Evolutionary conservation across 1,140 invertebrate genomes (phyloP), one percentile per base, ranked within the genome.

Genomic region (Trichonephila clavata): DNA sequence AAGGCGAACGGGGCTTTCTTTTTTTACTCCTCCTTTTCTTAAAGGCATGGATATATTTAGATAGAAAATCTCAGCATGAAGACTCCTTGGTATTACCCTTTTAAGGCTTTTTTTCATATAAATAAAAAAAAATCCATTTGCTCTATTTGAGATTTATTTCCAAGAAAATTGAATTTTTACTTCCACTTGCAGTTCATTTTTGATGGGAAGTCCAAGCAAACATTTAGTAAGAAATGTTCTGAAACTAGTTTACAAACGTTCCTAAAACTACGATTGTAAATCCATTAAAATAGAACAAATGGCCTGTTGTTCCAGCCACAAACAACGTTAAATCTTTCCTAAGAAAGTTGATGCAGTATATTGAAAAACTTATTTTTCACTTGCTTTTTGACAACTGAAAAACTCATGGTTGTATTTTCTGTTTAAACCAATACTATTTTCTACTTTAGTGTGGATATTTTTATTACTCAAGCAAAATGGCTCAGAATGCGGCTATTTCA

Each of bases 111-210:
- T 27, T 63, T 21, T 27, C 16, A 20, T 21, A 6, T 63, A 63
- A 63, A 50, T 50, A 50, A 50, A 50, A 50, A 50, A 13, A 50
- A 63, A 6, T 13, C 24, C n/a, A 27, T 80, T 80, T 80, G 71
- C 39, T 80, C 71, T 80, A 13, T 43, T 32, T 27, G 71, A 84
- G 81, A 57, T 84, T 84, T 84, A 84, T 84, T 84, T 84, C 32
- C 20, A 21, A 21, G 71, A 27, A 80, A 84, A 84, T 84, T 84
- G 81, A 84, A 84, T 84, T 84, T 13, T 84, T 84, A 7, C 32
- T 50, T 18, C 71, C 71, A 4, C 27, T 80, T 13, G 39, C 71
- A 80, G 39, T 43, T 43, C 14, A 16, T 80, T 27, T 80, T 20
- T 43, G 71, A 32, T 32, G 71, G 14, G 14, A 18, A 50, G 50